A percentile compares a stretch with the other conserved stretches of the same genome.
Conservation (phyloP, 2,888 invertebrate species). For the Papilio protenor region DNA sequence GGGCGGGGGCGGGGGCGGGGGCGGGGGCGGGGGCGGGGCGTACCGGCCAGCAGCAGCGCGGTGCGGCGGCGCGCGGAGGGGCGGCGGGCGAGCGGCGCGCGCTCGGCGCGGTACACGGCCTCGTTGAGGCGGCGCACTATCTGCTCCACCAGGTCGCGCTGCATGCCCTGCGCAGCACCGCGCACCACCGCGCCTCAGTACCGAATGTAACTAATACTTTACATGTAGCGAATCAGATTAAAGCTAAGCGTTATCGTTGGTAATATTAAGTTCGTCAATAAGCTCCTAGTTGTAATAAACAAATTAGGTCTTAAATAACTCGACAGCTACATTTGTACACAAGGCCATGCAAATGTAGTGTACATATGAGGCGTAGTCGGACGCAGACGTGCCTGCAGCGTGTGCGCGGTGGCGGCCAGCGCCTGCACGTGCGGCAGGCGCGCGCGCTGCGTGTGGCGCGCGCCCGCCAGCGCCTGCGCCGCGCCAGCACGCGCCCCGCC, state of each 20-base stretch:
- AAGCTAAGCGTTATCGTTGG: no score
- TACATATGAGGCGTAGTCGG: neutral
- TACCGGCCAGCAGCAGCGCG: conserved; percentile 70
- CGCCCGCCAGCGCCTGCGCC: conserved; percentile 86
- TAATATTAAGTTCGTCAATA: no score
- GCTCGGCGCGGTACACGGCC: conserved; percentile 72
- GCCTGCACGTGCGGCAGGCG: conserved; percentile 93
- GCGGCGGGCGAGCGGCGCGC: conserved; percentile 64
- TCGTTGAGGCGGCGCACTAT: conserved; percentile 69
- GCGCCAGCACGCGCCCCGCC: conserved; percentile 92
- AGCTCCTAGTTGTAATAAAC: no score
- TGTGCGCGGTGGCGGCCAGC: conserved; percentile 90
- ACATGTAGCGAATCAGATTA: no score
- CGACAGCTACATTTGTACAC: no score
- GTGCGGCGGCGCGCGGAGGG: conserved; percentile 70
- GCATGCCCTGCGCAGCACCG: conserved; percentile 61
- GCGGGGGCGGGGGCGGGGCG: conserved; percentile 5
- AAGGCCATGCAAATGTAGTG: no score
- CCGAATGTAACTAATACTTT: no score
- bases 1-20: conserved; percentile 60
- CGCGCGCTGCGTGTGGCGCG: conserved; percentile 89
- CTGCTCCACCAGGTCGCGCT: conserved; percentile 67
- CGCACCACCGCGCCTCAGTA: neutral
- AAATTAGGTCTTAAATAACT: no score
- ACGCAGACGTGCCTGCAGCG: conserved; percentile 85